These are phyloP conservation scores for Syrmaticus mikado DNA, from an alignment of 2,113 vertebrate species.

Conservation along the genomic window DNA sequence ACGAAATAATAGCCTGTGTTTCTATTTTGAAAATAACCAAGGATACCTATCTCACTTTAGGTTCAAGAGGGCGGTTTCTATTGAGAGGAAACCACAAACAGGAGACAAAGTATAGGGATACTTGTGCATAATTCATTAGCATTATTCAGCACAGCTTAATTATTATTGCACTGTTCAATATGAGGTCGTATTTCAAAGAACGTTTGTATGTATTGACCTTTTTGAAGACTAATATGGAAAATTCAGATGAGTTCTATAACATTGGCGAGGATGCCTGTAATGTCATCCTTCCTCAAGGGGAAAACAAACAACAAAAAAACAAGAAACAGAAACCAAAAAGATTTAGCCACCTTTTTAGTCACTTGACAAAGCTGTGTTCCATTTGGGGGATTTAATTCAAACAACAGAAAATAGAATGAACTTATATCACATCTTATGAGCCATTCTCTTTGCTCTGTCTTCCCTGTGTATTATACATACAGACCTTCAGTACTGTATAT, in stretches of 20 bases:
- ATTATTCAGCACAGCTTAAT: not conserved
- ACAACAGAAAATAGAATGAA: not conserved
- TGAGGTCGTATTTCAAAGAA: not conserved
- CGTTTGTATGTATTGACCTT: not conserved
- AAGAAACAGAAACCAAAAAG: not conserved
- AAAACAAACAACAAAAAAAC: not conserved
- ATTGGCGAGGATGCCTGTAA: not conserved
- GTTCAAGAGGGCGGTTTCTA: not conserved
- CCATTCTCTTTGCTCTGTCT: not conserved
- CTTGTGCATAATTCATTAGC: not conserved
- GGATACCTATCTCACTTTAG: not conserved
- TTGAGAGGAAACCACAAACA: not conserved
- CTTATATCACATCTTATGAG: not conserved
- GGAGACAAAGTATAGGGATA: fast-evolving
- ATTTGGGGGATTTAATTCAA: not conserved
- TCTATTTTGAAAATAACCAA: not conserved
- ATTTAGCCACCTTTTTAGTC: not conserved
- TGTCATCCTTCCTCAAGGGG: not conserved
- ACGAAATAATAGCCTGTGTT: not conserved
- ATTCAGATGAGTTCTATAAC: not conserved
- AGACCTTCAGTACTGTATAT: not conserved
- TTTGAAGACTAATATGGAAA: not conserved
- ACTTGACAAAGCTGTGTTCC: not conserved
- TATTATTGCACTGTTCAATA: not conserved
- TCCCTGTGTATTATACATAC: not conserved